These are phyloP conservation scores for Nasonia giraulti DNA, from an alignment of 1,140 invertebrate genomes.

Conservation along the genomic window DNA sequence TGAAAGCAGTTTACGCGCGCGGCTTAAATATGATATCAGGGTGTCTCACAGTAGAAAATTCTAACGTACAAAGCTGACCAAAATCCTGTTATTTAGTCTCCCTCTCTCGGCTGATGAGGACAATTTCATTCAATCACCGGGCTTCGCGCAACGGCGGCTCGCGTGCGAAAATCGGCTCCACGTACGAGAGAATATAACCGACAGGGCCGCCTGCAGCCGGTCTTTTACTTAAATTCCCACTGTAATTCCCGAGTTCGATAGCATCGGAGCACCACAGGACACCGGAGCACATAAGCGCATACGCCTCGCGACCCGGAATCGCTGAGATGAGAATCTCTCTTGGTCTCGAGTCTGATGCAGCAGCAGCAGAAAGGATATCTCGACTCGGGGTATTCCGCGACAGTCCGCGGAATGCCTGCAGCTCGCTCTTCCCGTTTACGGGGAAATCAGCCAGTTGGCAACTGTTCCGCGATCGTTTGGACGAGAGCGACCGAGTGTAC, in stretches of 20 bases:
- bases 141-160: background rate
- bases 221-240: conserved; percentile 32
- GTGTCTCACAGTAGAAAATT: too few species aligned
- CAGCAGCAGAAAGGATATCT: conserved; percentile 17
- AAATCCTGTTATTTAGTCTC: background rate
- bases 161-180: conserved; percentile 20
- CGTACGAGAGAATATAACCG: background rate
- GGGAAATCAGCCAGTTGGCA: conserved; percentile 41
- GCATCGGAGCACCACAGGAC: conserved; percentile 15
- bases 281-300: background rate
- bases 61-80: background rate
- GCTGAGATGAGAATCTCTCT: conserved; percentile 27
- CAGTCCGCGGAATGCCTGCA: background rate
- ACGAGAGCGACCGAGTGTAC: background rate
- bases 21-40: too few species aligned
- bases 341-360: background rate
- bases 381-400: background rate
- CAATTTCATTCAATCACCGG: background rate
- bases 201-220: background rate
- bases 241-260: conserved; percentile 35
- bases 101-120: background rate
- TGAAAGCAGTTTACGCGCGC: too few species aligned
- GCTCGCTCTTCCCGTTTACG: background rate
- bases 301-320: background rate
- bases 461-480: conserved; percentile 18